Conservation (phyloP, 2,888 invertebrate genomes). For the Acheta domesticus region DNA sequence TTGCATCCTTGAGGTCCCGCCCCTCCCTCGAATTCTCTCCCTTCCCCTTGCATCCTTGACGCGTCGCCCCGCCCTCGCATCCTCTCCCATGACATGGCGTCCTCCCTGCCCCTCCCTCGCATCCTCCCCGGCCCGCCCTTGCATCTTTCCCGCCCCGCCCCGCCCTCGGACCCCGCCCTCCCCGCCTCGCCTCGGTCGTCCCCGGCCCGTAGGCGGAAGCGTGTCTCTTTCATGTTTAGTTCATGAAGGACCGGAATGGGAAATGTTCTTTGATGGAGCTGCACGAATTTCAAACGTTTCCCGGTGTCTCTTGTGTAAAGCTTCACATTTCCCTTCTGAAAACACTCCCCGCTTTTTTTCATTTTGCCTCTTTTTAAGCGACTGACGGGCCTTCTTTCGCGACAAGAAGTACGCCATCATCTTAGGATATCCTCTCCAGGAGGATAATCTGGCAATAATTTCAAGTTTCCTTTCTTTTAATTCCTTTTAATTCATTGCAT, state of each 20-base stretch:
- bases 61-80: not conserved
- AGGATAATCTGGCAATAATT: too few relatives aligned
- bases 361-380: not conserved
- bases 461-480: too few relatives aligned
- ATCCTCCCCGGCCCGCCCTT: not conserved
- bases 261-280: slow-evolving; percentile 1
- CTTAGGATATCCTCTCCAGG: not conserved
- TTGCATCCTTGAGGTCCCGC: too few relatives aligned
- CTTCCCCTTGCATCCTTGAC: too few relatives aligned
- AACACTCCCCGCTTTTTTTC: not conserved
- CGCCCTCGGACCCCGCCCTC: not conserved
- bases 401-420: not conserved
- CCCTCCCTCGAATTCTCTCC: too few relatives aligned
- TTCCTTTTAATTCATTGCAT: too few relatives aligned
- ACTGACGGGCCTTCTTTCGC: not conserved
- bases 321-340: not conserved
- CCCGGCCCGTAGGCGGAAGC: not conserved
- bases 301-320: not conserved
- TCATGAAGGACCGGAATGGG: slow-evolving; percentile 18
- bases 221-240: not conserved
- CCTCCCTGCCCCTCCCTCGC: not conserved
- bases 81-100: too few relatives aligned
- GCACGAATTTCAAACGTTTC: slow-evolving; percentile 18
- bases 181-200: not conserved
- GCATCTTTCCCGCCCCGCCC: not conserved